A percentile compares a stretch with the other conserved stretches of the same genome.
Conservation (phyloP, 2,113 vertebrate species). For the Phoenicopterus ruber region DNA sequence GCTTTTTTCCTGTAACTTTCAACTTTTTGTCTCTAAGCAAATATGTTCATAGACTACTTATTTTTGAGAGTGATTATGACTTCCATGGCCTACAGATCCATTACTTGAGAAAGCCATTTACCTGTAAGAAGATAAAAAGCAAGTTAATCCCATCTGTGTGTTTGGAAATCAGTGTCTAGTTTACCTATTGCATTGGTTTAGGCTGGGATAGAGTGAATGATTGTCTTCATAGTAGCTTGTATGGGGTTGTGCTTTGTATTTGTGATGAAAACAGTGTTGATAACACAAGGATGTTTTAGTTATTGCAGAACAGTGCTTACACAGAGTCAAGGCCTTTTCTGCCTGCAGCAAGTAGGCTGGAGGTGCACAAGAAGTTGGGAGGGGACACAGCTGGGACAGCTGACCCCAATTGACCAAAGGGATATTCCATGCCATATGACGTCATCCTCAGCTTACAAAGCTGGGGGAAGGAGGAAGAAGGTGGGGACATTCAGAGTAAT, state of each 20-base stretch:
- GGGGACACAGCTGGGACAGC: neutral
- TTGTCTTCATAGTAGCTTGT: neutral
- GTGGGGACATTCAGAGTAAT: neutral
- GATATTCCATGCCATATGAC: neutral
- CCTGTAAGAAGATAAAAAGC: neutral
- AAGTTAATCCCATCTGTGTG: neutral
- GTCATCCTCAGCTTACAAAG: neutral
- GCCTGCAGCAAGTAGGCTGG: fast-evolving
- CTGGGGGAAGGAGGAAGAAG: neutral
- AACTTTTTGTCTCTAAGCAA: neutral
- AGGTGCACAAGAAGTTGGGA: fast-evolving
- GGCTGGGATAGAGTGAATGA: fast-evolving
- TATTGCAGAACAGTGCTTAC: neutral
- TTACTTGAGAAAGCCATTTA: neutral
- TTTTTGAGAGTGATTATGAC: neutral
- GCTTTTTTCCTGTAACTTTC: neutral
- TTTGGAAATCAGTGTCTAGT: neutral
- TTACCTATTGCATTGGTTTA: neutral
- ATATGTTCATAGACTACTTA: neutral
- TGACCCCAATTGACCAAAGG: neutral
- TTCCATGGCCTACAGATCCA: neutral
- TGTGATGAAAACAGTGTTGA: neutral
- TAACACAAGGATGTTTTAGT: neutral
- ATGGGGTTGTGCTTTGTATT: neutral
- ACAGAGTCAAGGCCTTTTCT: neutral